Conservation (phyloP, 2,888 invertebrate species). For the Syrista parreyssii region DNA sequence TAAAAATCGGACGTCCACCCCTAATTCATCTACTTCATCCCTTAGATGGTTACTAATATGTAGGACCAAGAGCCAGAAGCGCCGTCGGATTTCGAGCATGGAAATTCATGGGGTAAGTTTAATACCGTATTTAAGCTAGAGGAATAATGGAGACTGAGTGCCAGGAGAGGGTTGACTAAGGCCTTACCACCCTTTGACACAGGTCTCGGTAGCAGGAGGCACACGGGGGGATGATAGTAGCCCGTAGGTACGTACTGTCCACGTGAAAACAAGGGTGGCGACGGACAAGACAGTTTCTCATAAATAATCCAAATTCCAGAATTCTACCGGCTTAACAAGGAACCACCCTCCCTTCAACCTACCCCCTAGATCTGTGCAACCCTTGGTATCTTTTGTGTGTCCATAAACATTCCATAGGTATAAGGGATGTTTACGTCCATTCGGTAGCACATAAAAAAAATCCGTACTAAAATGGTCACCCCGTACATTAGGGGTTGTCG, state of each 20-base stretch:
- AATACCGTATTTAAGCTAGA: background rate
- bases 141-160: background rate
- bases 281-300: background rate
- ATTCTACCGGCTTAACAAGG: background rate
- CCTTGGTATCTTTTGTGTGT: background rate
- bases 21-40: background rate
- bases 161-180: background rate
- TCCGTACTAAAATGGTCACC: background rate
- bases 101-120: slow-evolving; percentile 5
- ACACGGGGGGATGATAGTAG: background rate
- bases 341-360: background rate
- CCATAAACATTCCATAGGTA: background rate
- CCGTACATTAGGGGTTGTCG: background rate
- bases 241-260: background rate
- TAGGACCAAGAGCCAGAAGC: background rate
- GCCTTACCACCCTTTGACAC: slow-evolving; percentile 1
- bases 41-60: background rate
- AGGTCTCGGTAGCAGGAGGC: background rate
- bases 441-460: background rate
- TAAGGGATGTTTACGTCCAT: background rate
- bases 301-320: background rate
- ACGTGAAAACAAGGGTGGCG: background rate
- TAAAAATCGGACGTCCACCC: background rate
- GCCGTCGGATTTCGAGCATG: background rate
- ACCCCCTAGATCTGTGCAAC: background rate